A percentile compares a stretch with the other conserved stretches of the same genome.
Conservation (phyloP, 2,113 vertebrate genomes). For the Capreolus pygargus region DNA sequence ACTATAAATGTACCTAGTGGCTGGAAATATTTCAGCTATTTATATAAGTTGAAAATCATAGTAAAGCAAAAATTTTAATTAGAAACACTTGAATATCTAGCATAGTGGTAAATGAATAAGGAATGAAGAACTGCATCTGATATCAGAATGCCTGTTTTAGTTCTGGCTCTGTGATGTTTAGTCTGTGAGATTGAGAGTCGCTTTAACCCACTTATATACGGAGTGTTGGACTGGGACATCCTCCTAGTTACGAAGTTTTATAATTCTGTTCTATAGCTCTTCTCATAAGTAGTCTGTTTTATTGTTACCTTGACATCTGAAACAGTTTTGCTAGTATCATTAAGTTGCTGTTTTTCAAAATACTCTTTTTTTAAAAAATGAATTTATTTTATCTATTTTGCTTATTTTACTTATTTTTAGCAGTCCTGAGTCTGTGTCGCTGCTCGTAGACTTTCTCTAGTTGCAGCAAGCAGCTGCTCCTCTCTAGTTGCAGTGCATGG, state of each 20-base stretch:
- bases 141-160: not conserved
- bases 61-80: not conserved
- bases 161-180: not conserved
- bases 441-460: not conserved
- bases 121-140: not conserved
- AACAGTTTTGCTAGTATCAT: not conserved
- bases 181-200: not conserved
- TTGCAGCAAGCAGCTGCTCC: not conserved
- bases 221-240: not conserved
- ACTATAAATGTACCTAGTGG: not conserved
- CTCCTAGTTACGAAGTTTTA: not conserved
- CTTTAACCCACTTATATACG: not conserved
- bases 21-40: not conserved
- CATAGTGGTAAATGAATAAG: not conserved
- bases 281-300: not conserved
- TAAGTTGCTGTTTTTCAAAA: not conserved
- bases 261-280: not conserved
- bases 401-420: not conserved
- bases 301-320: conserved; percentile 7
- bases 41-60: conserved; percentile 9
- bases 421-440: not conserved
- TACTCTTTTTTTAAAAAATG: not conserved
- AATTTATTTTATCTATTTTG: rapidly evolving
- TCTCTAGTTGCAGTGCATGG: not conserved
- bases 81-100: not conserved